These are phyloP conservation scores for Coracopsis vasa DNA, from an alignment of 2,113 vertebrate genomes.

Conservation along the genomic window DNA sequence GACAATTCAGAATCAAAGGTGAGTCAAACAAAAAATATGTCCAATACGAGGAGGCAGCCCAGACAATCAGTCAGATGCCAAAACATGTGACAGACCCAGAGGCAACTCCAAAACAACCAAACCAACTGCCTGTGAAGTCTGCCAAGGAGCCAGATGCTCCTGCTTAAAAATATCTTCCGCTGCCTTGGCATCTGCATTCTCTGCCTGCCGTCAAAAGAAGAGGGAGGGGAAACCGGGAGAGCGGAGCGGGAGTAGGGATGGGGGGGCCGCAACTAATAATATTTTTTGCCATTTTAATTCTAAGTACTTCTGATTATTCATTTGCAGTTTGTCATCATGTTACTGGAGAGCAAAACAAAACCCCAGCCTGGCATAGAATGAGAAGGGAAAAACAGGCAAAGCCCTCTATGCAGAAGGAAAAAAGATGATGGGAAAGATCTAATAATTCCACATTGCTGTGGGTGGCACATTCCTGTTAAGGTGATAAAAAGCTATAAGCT, in stretches of 20 bases:
- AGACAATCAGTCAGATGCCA: conserved; percentile 76
- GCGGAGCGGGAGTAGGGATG: background rate
- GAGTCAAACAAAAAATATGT: conserved; percentile 71
- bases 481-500: background rate
- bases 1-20: conserved; percentile 67
- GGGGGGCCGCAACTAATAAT: conserved; percentile 40
- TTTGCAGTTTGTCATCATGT: conserved; percentile 58
- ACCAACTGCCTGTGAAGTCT: conserved; percentile 75
- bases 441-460: background rate
- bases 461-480: background rate
- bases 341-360: conserved; percentile 47
- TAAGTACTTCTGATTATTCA: conserved; percentile 44
- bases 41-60: conserved; percentile 67
- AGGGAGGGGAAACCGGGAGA: conserved; percentile 45
- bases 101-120: conserved; percentile 78
- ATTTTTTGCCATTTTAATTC: conserved; percentile 62
- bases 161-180: conserved; percentile 82
- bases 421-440: background rate
- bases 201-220: conserved; percentile 67
- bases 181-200: conserved; percentile 77
- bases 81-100: conserved; percentile 80
- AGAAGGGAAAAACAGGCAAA: background rate
- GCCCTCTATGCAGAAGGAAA: background rate
- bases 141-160: conserved; percentile 83
- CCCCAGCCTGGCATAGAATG: background rate